phyloP scores from a whole-genome alignment of 1,140 invertebrate genomes.

The Samia ricini region DNA sequence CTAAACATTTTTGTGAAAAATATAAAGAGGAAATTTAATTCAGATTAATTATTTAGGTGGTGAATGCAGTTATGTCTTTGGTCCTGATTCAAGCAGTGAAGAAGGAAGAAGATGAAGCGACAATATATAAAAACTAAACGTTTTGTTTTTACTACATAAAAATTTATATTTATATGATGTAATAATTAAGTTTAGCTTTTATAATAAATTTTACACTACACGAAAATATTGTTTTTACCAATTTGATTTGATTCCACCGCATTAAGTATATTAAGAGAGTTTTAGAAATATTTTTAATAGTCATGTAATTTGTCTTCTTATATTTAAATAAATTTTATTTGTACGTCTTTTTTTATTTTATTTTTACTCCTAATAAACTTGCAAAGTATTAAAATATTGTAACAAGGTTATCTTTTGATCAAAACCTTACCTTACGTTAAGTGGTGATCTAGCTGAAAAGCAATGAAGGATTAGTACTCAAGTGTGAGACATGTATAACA shows the following conservation, averaged over 20 bases:
- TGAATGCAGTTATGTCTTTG: constrained; percentile 82
- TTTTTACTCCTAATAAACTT: not conserved
- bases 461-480: too few species aligned
- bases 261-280: not conserved
- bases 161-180: constrained; percentile 6
- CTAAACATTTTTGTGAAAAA: not conserved
- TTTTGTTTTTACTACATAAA: not conserved
- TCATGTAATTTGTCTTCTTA: constrained; percentile 2
- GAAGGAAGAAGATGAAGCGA: constrained; percentile 83
- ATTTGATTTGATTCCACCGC: not conserved
- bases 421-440: too few species aligned
- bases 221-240: constrained; percentile 9
- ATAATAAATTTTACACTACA: constrained; percentile 5
- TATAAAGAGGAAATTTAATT: not conserved
- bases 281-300: not conserved
- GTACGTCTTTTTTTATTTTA: not conserved
- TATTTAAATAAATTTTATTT: constrained; percentile 4
- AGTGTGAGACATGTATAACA: too few species aligned
- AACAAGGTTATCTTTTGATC: too few species aligned
- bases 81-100: constrained; percentile 84
- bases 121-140: constrained; percentile 60
- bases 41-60: constrained; percentile 70
- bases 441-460: too few species aligned
- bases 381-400: too few species aligned
- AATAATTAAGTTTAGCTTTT: constrained; percentile 8